These are phyloP conservation scores for Pandemis heparana DNA, from an alignment of 2,888 invertebrate species.

Conservation along the genomic window DNA sequence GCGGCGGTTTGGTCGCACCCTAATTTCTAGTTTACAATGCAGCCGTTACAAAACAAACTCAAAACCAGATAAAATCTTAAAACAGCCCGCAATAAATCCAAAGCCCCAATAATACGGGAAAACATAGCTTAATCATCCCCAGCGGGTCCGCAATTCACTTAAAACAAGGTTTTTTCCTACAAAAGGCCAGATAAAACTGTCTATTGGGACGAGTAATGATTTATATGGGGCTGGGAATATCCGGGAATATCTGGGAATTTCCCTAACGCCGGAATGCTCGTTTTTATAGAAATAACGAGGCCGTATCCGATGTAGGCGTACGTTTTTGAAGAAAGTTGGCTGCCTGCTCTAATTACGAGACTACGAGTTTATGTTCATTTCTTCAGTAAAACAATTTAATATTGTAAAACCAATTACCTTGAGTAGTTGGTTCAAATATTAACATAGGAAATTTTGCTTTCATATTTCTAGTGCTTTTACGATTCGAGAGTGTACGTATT, in stretches of 20 bases:
- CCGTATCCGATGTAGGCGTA: background rate
- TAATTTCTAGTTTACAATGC: background rate
- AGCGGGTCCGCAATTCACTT: slow-evolving; percentile 41
- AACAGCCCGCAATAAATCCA: slow-evolving; percentile 31
- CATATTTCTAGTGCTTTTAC: too few species aligned
- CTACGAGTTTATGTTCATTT: background rate
- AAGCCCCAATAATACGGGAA: slow-evolving; percentile 26
- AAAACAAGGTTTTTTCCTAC: slow-evolving; percentile 42
- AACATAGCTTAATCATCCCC: slow-evolving; percentile 42
- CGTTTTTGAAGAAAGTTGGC: slow-evolving; percentile 10
- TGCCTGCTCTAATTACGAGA: background rate
- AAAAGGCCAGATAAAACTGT: slow-evolving; percentile 44
- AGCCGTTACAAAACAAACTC: slow-evolving; percentile 1
- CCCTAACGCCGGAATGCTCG: slow-evolving; percentile 37
- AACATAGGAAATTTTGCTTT: too few species aligned
- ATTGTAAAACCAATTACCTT: too few species aligned
- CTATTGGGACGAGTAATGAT: slow-evolving; percentile 45
- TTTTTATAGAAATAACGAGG: slow-evolving; percentile 40
- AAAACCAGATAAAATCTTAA: slow-evolving; percentile 17
- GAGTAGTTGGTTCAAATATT: too few species aligned
- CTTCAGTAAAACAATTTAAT: background rate
- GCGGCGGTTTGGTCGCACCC: too few species aligned
- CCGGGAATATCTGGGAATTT: slow-evolving; percentile 28
- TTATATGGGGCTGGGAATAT: slow-evolving; percentile 40
- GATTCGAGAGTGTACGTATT: too few species aligned